phyloP scores from a whole-genome alignment of 1,140 invertebrate genomes.

The Calephelis virginiensis region DNA sequence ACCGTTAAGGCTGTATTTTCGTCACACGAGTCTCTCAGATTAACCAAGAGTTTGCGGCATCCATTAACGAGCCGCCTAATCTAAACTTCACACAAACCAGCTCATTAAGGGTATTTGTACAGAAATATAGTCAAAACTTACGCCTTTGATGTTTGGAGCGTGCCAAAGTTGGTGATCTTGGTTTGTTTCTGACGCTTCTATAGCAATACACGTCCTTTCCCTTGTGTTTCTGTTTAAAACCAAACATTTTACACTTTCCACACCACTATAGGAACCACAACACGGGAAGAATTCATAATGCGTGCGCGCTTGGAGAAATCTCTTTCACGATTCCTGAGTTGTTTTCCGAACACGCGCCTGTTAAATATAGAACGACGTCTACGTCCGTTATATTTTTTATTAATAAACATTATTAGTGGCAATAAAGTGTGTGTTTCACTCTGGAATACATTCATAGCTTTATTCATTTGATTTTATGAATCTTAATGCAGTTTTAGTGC shows the following conservation, averaged over 20 bases:
- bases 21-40: slow-evolving; percentile 12
- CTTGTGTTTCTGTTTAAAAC: slow-evolving; percentile 31
- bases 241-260: slow-evolving; percentile 27
- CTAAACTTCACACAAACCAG: slow-evolving; percentile 23
- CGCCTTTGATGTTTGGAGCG: slow-evolving; percentile 33
- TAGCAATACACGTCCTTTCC: slow-evolving; percentile 32
- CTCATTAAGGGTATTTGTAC: slow-evolving; percentile 26
- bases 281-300: slow-evolving; percentile 22
- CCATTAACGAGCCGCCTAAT: slow-evolving; percentile 26
- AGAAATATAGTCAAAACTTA: slow-evolving; percentile 24
- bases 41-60: slow-evolving; percentile 7
- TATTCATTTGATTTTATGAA: slow-evolving; percentile 8
- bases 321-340: slow-evolving; percentile 28
- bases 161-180: slow-evolving; percentile 24
- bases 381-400: slow-evolving; percentile 37
- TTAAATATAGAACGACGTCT: slow-evolving; percentile 33
- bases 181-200: slow-evolving; percentile 30
- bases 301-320: slow-evolving; percentile 26
- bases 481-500: slow-evolving; percentile 11
- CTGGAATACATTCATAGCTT: slow-evolving; percentile 9
- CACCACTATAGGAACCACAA: slow-evolving; percentile 22
- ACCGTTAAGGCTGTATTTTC: slow-evolving; percentile 2
- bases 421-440: slow-evolving; percentile 26
- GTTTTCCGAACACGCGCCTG: slow-evolving; percentile 31
- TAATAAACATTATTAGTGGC: slow-evolving; percentile 33